Conservation (phyloP, 2,888 invertebrate species). For the Drosophila prolongata region DNA sequence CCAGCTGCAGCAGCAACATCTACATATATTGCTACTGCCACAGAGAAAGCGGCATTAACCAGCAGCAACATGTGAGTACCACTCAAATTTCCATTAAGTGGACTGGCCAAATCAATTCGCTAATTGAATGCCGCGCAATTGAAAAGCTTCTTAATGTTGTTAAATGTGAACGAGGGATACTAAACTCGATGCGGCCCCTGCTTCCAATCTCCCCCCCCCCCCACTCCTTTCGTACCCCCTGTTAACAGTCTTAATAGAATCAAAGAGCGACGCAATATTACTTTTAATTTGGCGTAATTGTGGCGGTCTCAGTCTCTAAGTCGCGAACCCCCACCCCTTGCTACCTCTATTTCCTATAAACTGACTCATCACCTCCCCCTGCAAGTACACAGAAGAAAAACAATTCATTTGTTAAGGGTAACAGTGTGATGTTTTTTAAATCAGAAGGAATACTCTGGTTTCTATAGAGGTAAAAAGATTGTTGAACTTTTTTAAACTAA, state of each 20-base stretch:
- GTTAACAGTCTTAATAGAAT: conserved; percentile 77
- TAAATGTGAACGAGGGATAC: conserved; percentile 53
- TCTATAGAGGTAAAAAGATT: too few relatives aligned
- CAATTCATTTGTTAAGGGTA: too few relatives aligned
- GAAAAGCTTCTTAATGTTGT: conserved; percentile 69
- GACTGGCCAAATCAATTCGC: conserved; percentile 62
- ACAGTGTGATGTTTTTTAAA: too few relatives aligned
- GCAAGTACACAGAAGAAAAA: neutral
- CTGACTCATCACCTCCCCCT: neutral
- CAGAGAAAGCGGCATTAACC: conserved; percentile 19
- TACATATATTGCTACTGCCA: conserved; percentile 8
- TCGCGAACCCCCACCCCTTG: neutral
- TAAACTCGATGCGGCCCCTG: conserved; percentile 13
- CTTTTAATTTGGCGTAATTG: conserved; percentile 75
- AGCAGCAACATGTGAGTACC: conserved; percentile 45
- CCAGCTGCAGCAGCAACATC: neutral
- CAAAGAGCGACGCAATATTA: conserved; percentile 71
- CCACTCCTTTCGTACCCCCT: conserved; percentile 11
- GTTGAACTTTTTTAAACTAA: too few relatives aligned
- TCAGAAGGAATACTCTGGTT: too few relatives aligned
- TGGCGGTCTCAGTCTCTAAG: conserved; percentile 29
- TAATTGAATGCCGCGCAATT: conserved; percentile 71
- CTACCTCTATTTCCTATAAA: neutral
- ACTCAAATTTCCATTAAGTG: conserved; percentile 37
- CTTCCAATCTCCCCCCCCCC: neutral